A percentile compares a stretch with the other conserved stretches of the same genome.
phyloP scores from a whole-genome alignment of 2,113 vertebrate species.

The Ceyx melanurus region DNA sequence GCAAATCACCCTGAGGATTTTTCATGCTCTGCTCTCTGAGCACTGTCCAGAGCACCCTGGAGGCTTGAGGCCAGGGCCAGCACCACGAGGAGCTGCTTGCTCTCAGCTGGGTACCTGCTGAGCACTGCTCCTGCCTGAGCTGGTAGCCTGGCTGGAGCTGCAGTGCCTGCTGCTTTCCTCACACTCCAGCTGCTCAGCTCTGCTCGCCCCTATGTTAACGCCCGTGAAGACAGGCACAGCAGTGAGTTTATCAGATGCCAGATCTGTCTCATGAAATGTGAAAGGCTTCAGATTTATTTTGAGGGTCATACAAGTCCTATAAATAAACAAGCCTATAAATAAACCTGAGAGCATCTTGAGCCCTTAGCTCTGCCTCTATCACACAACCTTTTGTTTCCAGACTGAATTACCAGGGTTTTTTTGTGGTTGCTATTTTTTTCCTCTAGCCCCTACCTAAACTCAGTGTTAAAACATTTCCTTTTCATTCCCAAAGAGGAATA shows the following conservation, averaged over 20 bases:
- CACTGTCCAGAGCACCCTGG: fast-evolving
- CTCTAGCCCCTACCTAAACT: neutral
- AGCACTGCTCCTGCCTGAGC: fast-evolving
- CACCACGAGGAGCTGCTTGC: neutral
- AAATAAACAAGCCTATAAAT: neutral
- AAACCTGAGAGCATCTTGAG: neutral
- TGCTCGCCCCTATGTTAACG: neutral
- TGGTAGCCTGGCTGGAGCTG: neutral
- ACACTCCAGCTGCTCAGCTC: neutral
- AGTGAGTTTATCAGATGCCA: neutral
- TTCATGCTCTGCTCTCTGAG: fast-evolving
- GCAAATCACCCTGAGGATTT: neutral
- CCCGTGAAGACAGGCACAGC: neutral
- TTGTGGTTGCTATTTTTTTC: neutral
- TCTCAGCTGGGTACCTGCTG: fast-evolving
- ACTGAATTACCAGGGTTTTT: neutral
- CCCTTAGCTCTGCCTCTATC: neutral
- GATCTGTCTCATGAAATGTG: neutral
- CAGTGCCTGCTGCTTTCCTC: neutral
- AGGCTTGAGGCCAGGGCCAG: neutral
- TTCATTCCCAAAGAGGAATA: neutral
- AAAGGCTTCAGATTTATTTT: neutral
- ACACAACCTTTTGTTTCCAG: neutral
- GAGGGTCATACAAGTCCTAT: neutral
- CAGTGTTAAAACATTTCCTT: neutral